These are phyloP conservation scores for Pantherophis alleghaniensis DNA, from an alignment of 2,797 vertebrate species.

Conservation along the genomic window DNA sequence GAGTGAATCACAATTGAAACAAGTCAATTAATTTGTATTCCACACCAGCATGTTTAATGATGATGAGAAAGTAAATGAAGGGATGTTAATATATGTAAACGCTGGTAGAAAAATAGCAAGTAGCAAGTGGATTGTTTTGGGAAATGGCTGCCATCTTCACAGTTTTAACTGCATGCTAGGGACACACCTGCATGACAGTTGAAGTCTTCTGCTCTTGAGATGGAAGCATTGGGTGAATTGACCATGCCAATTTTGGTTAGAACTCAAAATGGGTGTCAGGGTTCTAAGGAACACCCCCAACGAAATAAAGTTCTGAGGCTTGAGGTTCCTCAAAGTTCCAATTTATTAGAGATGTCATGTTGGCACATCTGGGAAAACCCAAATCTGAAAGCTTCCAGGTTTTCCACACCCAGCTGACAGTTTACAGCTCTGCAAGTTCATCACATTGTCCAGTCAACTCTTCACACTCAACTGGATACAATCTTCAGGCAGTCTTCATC, in stretches of 20 bases:
- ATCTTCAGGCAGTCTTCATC: too few relatives aligned
- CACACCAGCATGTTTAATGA: not conserved
- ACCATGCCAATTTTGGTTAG: not conserved
- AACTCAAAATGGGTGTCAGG: too few relatives aligned
- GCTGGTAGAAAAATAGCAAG: not conserved
- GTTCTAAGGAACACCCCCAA: too few relatives aligned
- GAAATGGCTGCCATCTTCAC: not conserved
- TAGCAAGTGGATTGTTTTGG: not conserved
- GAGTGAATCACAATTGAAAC: not conserved
- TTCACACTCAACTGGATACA: too few relatives aligned
- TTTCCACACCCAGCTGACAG: too few relatives aligned
- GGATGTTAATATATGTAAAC: not conserved
- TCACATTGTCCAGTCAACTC: too few relatives aligned
- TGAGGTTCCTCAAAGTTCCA: too few relatives aligned
- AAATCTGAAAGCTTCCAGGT: too few relatives aligned
- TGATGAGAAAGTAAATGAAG: not conserved
- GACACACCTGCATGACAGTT: not conserved
- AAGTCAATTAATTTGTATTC: not conserved
- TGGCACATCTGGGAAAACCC: too few relatives aligned
- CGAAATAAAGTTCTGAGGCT: too few relatives aligned
- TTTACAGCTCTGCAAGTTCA: too few relatives aligned
- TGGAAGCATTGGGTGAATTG: not conserved
- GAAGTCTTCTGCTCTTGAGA: not conserved
- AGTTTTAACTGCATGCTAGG: not conserved
- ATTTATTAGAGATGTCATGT: too few relatives aligned